A percentile compares a stretch with the other conserved stretches of the same genome.
These are phyloP conservation scores for Platalea minor DNA, from an alignment of 2,797 vertebrate species.

Conservation along the genomic window DNA sequence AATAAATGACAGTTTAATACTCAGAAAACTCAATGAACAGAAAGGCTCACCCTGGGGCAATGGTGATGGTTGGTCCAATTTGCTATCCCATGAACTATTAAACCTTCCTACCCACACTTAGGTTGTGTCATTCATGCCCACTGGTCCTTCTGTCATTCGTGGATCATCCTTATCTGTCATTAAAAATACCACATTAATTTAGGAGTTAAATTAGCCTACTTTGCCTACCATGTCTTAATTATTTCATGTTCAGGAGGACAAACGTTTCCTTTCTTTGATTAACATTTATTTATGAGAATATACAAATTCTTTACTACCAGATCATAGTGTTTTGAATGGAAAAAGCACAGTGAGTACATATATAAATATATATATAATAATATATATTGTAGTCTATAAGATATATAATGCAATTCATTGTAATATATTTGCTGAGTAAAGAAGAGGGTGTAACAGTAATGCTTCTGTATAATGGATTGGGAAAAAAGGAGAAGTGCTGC, in stretches of 20 bases:
- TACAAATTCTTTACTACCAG: neutral
- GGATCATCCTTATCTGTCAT: neutral
- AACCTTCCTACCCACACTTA: neutral
- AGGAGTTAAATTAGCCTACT: neutral
- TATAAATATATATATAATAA: neutral
- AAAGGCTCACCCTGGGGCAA: neutral
- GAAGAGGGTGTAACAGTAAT: neutral
- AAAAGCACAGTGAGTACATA: neutral
- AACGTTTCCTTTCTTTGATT: neutral
- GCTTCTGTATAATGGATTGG: neutral
- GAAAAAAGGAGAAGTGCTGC: neutral
- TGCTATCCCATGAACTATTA: neutral
- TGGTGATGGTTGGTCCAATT: neutral
- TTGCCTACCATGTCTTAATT: neutral
- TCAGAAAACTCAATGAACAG: neutral
- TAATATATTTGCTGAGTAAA: neutral
- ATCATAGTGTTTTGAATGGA: neutral
- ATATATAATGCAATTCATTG: neutral
- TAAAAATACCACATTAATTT: neutral
- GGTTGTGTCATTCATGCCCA: neutral
- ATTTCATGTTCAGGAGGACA: neutral
- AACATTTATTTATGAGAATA: neutral
- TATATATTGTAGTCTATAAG: too few relatives aligned
- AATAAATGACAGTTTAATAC: neutral
- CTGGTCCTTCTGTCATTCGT: neutral